A percentile compares a stretch with the other conserved stretches of the same genome.
Evolutionary conservation across 2,113 vertebrate species (phyloP).

Genomic region (Colinus virginianus): DNA sequence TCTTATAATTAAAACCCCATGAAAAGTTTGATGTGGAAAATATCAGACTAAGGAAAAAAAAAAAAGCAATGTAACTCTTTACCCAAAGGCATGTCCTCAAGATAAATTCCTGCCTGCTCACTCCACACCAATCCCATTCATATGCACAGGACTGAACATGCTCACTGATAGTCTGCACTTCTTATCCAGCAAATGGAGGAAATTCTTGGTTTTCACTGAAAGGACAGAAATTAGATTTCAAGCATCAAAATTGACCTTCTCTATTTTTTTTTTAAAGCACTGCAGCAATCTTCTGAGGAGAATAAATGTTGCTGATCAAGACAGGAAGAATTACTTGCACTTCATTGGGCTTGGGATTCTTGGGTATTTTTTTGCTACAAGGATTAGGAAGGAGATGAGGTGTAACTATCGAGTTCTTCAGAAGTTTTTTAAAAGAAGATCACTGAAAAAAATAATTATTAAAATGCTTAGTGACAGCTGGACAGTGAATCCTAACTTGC

Average conservation of each 20-base stretch:
- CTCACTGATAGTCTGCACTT: not conserved
- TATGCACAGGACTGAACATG: not conserved
- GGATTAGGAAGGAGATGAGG: not conserved
- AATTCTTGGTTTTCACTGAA: not conserved
- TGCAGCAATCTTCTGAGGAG: not conserved
- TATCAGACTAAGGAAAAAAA: not conserved
- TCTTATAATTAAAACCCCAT: not conserved
- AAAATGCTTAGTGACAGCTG: constrained; percentile 10
- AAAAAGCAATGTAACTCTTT: not conserved
- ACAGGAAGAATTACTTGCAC: not conserved
- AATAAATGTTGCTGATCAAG: not conserved
- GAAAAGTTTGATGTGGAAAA: not conserved
- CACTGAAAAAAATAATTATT: constrained; percentile 1
- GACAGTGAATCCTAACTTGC: not conserved
- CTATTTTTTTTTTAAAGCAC: not conserved
- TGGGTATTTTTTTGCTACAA: not conserved
- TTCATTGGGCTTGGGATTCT: not conserved
- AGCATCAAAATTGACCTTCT: not conserved
- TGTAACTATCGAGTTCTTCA: not conserved
- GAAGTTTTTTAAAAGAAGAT: not conserved
- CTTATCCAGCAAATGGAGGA: not conserved
- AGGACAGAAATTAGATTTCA: not conserved
- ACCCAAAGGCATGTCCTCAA: not conserved
- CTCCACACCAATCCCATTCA: not conserved
- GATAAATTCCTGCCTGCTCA: constrained; percentile 13